Percentiles rank a stretch among this genome's conserved stretches.
These are phyloP conservation scores for Aelia acuminata DNA, from an alignment of 2,888 invertebrate genomes.

Conservation along the genomic window DNA sequence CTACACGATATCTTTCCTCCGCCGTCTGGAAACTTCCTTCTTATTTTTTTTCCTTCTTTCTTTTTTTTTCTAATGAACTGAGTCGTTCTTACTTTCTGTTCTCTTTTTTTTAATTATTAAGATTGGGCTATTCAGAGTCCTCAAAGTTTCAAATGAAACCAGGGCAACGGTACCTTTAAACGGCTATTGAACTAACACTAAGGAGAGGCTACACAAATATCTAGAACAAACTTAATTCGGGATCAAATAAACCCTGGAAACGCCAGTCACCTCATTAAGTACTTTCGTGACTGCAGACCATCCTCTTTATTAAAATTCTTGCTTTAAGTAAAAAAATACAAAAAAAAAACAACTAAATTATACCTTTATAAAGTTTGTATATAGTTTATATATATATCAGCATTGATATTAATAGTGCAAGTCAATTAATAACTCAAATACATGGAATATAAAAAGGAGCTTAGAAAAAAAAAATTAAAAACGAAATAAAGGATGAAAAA, in stretches of 20 bases:
- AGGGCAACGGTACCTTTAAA: not conserved
- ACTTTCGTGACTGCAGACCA: not conserved
- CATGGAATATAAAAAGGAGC: too few relatives aligned
- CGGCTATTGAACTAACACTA: not conserved
- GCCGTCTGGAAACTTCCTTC: not conserved
- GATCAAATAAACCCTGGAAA: not conserved
- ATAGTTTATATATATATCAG: too few relatives aligned
- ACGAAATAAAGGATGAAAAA: too few relatives aligned
- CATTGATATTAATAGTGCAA: too few relatives aligned
- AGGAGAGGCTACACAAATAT: not conserved
- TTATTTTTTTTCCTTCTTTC: not conserved
- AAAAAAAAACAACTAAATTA: too few relatives aligned
- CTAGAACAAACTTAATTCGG: not conserved
- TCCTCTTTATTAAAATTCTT: not conserved
- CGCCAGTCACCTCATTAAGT: not conserved
- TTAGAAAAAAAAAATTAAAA: too few relatives aligned
- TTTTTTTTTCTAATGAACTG: not conserved
- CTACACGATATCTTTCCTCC: constrained; percentile 24
- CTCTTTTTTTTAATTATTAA: not conserved
- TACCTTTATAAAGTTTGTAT: too few relatives aligned
- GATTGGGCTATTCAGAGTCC: not conserved
- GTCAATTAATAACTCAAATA: too few relatives aligned
- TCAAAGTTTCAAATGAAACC: not conserved
- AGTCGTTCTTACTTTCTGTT: not conserved
- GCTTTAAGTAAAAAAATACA: too few relatives aligned